These are phyloP conservation scores for Coreius guichenoti DNA, from an alignment of 2,797 vertebrate species.

Conservation along the genomic window DNA sequence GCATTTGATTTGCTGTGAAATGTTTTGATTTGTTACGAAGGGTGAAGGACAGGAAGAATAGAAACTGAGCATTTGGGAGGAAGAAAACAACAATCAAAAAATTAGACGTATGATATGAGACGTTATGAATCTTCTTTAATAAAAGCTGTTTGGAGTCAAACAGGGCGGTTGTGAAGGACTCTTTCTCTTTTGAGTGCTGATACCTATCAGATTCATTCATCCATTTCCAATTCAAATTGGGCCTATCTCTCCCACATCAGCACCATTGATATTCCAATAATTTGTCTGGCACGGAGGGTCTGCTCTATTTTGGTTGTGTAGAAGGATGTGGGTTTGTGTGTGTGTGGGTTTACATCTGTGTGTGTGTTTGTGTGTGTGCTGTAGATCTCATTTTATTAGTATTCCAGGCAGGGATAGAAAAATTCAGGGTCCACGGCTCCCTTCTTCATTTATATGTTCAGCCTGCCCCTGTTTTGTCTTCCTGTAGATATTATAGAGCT, in stretches of 20 bases:
- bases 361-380: conserved; percentile 9
- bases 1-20: neutral
- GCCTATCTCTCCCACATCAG: conserved; percentile 67
- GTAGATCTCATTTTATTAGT: conserved; percentile 30
- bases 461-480: neutral
- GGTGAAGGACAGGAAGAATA: conserved; percentile 1
- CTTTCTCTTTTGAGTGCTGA: conserved; percentile 50
- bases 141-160: conserved; percentile 23
- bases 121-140: conserved; percentile 31
- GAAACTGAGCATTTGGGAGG: conserved; percentile 3
- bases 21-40: neutral
- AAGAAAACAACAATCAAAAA: conserved; percentile 32
- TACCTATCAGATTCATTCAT: conserved; percentile 60
- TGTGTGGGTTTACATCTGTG: neutral
- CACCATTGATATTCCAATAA: conserved; percentile 73
- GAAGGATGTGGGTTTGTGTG: conserved; percentile 22
- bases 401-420: conserved; percentile 34
- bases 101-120: conserved; percentile 1
- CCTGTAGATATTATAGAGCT: conserved; percentile 17
- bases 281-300: conserved; percentile 62
- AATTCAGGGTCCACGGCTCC: conserved; percentile 9
- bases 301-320: conserved; percentile 35
- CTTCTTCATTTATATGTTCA: conserved; percentile 31
- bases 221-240: conserved; percentile 67
- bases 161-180: conserved; percentile 9